Evolutionary conservation across 2,888 invertebrate species (phyloP), one percentile per base, ranked within the genome.

Genomic region (Chorisops tibialis): DNA sequence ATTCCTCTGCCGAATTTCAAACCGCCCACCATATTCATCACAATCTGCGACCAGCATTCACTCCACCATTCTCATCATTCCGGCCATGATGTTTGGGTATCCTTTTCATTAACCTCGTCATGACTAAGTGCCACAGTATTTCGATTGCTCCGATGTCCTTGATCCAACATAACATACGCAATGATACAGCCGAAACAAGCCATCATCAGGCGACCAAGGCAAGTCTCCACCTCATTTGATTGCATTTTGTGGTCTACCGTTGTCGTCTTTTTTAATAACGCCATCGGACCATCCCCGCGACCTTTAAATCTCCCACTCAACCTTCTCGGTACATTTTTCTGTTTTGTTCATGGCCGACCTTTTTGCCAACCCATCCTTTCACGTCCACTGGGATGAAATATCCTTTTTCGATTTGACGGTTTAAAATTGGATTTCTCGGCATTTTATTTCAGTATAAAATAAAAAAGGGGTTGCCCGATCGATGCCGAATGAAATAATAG

Each of bases 401-500:
- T 49, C 37, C 49, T 56, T 64, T 64, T 62, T 65, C 49, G 62
- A 65, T 62, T 62, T 62, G 62, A 60, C 51, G 51, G 50, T 62
- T 65, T 65, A 62, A 62, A 65, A 65, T 65, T 65, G 64, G 64
- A 65, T 65, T 65, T 64, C 47, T 48, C 19, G 35, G 43, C 56
- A 56, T 56, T 61, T 56, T 50, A 45, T 16, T 56, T 19, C 45
- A 48, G 16, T 12, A 21, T 43, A 39, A 52, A 50, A 37, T 43
- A 59, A 39, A 61, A 52, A 59, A 63, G 58, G 63, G 61, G 63
- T 63, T 56, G 49, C 24, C 54, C 30, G 58, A 56, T 63, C 63
- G 39, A 60, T 61, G 45, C 38, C 35, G 14, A 19, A 22, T 9
- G 14, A 52, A 14, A 47, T 19, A 41, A 30, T 7, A 30, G 35